Evolutionary conservation across 2,797 vertebrate species (phyloP), one percentile per base, ranked within the genome.

Genomic region (Sebastes umbrosus): DNA sequence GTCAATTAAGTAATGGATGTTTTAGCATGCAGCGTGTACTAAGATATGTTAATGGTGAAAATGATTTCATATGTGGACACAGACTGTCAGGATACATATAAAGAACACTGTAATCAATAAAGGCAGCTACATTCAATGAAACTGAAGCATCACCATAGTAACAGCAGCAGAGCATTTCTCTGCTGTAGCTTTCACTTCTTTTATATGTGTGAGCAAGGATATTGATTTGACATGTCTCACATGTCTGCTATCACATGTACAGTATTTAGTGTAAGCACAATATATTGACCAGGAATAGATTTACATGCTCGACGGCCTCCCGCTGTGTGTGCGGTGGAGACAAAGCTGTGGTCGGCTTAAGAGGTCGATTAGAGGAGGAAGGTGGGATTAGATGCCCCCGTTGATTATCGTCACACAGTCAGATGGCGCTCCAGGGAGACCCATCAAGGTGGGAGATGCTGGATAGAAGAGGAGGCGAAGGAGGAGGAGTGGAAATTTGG

Each of bases 301-400:
- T 64, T 57, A 62, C 59, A 73, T 50, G 29, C 62, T 60, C 6
- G 5, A 69, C 57, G 10, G 18, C 34, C 71, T 36, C 29, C 57
- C 34, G 46, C 50, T 20, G 11, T 69, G 11, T 69, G 27, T 72
- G 55, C 22, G 11, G n/a, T 8, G 80, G 50, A 68, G 54, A 52
- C 87, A 78, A 72, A 83, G 74, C 79, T 24, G 24, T 16, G 66
- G 77, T 79, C 60, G 69, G 39, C 25, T 63, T 59, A 59, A 64
- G 12, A 29, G 39, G 50, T 59, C 5, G 83, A 88, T 86, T 64
- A 77, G 60, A 80, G 79, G 65, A 71, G 60, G 78, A 52, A n/a
- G 63, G 72, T 81, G 82, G 82, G 84, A 86, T 86, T 84, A 84
- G 84, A 79, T 39, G 69, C 52, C 60, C 29, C 20, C 5, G 2